Conservation (phyloP, 2,113 vertebrate genomes). For the Jaculus jaculus region DNA sequence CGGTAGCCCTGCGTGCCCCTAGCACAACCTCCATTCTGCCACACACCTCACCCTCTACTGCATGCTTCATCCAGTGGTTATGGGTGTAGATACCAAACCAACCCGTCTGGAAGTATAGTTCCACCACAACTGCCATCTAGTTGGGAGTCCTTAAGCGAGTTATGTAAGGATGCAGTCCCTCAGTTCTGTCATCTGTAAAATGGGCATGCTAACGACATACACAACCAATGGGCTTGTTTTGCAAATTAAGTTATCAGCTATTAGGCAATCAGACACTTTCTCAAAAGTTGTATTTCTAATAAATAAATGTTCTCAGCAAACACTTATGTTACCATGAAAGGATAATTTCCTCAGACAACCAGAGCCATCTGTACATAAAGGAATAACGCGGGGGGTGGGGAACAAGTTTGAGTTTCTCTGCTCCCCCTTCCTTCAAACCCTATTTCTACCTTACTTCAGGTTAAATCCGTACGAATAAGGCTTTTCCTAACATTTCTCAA, state of each 20-base stretch:
- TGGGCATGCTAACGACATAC: neutral
- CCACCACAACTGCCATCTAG: neutral
- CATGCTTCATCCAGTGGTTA: neutral
- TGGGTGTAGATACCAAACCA: neutral
- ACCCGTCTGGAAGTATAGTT: too few species aligned
- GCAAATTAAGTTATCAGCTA: neutral
- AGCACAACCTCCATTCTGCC: neutral
- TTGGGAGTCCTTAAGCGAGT: neutral
- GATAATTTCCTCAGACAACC: neutral
- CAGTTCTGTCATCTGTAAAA: neutral
- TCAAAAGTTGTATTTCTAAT: neutral
- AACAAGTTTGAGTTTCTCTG: neutral
- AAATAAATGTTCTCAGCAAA: conserved; percentile 10
- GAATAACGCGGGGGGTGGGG: neutral
- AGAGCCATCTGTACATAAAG: neutral
- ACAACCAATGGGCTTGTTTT: neutral
- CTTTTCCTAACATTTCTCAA: neutral
- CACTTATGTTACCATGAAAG: neutral
- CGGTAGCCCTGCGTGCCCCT: neutral
- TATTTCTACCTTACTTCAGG: neutral
- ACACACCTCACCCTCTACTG: neutral
- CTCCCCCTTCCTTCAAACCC: neutral
- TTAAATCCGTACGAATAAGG: neutral
- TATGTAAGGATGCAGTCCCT: neutral
- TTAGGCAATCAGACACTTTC: neutral